Percentiles rank a stretch among this genome's conserved stretches.
Evolutionary conservation across 2,797 vertebrate genomes (phyloP).

Genomic region (Poeciliopsis gracilis): DNA sequence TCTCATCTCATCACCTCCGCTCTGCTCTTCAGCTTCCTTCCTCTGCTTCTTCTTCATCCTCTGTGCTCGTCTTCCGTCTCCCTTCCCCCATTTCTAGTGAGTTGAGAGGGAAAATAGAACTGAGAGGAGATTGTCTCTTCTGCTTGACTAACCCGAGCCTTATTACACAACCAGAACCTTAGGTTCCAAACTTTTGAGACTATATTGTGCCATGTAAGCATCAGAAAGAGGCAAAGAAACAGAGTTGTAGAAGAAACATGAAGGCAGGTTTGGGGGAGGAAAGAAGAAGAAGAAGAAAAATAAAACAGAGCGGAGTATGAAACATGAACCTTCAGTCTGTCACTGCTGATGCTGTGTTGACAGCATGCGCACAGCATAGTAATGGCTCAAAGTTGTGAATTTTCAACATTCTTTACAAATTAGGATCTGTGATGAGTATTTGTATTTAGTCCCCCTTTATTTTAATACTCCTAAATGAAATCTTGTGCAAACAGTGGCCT

Average conservation of each 20-base stretch:
- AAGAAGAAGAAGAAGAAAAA: neutral
- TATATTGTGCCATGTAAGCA: constrained; percentile 27
- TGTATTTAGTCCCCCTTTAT: neutral
- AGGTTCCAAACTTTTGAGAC: constrained; percentile 40
- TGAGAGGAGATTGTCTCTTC: constrained; percentile 49
- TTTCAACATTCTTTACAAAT: neutral
- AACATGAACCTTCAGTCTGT: neutral
- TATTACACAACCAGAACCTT: constrained; percentile 56
- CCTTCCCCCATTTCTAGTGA: constrained; percentile 21
- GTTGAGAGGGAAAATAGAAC: constrained; percentile 39
- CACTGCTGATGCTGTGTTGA: neutral
- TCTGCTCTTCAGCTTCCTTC: constrained; percentile 8
- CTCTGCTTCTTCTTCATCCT: neutral
- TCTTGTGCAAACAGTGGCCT: neutral
- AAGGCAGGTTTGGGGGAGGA: constrained; percentile 8
- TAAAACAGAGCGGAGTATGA: neutral
- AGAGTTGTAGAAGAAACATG: neutral
- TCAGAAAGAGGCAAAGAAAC: constrained; percentile 22
- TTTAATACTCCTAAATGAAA: neutral
- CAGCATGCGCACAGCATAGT: neutral
- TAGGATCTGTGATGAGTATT: neutral
- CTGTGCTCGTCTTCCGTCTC: neutral
- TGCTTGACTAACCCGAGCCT: constrained; percentile 48
- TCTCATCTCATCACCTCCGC: constrained; percentile 39
- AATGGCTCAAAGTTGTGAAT: neutral